Evolutionary conservation across 2,113 vertebrate species (phyloP).

Genomic region (Strix aluco): DNA sequence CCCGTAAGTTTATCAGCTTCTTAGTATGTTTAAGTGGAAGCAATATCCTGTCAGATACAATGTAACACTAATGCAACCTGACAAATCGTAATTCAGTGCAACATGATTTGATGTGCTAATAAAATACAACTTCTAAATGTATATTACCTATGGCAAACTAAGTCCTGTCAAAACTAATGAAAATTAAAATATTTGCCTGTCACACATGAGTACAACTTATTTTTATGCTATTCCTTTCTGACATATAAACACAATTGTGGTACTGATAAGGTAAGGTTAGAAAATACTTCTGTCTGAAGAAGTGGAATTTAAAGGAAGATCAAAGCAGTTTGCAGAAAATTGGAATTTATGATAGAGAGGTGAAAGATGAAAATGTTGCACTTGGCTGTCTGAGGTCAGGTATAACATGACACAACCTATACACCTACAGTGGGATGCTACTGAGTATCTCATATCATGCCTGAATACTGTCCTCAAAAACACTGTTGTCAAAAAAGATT

Average conservation of each 20-base stretch:
- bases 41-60: neutral
- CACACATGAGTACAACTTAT: conserved; percentile 4
- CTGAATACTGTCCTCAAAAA: conserved; percentile 9
- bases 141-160: conserved; percentile 46
- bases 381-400: neutral
- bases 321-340: neutral
- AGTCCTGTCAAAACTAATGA: conserved; percentile 55
- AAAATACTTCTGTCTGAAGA: neutral
- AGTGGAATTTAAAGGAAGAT: neutral
- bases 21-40: neutral
- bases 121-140: conserved; percentile 38
- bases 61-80: conserved; percentile 3
- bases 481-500: neutral
- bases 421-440: neutral
- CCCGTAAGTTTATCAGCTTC: neutral
- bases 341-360: neutral
- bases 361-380: neutral
- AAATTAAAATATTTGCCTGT: conserved; percentile 33
- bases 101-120: neutral
- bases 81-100: conserved; percentile 15
- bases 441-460: neutral
- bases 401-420: neutral
- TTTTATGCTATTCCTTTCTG: conserved; percentile 1
- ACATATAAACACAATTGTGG: neutral
- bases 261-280: neutral